Evolutionary conservation across 1,140 invertebrate genomes (phyloP), one percentile per base, ranked within the genome.

Genomic region (Brachionus calyciflorus): DNA sequence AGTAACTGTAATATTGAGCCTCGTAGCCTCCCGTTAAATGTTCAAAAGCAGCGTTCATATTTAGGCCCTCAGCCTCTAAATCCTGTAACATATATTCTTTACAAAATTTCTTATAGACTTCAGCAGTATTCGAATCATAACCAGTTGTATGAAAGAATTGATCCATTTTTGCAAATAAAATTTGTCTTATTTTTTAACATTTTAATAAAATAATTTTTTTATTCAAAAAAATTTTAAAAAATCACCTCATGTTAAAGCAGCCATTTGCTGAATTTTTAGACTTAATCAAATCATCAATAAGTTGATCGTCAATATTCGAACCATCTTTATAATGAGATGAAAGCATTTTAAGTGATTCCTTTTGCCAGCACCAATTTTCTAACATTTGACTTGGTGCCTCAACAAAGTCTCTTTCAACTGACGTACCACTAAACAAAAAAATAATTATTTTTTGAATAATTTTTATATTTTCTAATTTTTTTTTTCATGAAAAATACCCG

Each of bases 361-460:
- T 81, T 79, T 88, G 83, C 87, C 87, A 88, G 5, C 85, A 85
- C 88, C 88, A 88, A 80, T 88, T 88, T 80, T 88, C 88, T 70
- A 88, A 80, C 87, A 88, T 88, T 82, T 88, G 88, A 10, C 87
- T 87, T 14, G 88, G 88, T 6, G 87, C 87, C 79, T 88, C 88
- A 7, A 88, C 83, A 82, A 88, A 88, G 79, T 88, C 88, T 37
- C 86, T 80, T 78, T 88, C 88, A 3, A 88, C 87, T 78, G 80
- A 79, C 5, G 85, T 87, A 5, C 87, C 87, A 81, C 85, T 85
- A 77, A 21, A 78, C 78, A 49, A 17, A 21, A 28, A 40, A 19
- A n/a, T 55, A n/a, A n/a, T n/a, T n/a, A n/a, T n/a, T n/a, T n/a
- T n/a, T n/a, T n/a, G n/a, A n/a, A n/a, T n/a, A n/a, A n/a, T n/a